Evolutionary conservation across 2,113 vertebrate genomes (phyloP), one percentile per base, ranked within the genome.

Genomic region (Ornithorhynchus anatinus): DNA sequence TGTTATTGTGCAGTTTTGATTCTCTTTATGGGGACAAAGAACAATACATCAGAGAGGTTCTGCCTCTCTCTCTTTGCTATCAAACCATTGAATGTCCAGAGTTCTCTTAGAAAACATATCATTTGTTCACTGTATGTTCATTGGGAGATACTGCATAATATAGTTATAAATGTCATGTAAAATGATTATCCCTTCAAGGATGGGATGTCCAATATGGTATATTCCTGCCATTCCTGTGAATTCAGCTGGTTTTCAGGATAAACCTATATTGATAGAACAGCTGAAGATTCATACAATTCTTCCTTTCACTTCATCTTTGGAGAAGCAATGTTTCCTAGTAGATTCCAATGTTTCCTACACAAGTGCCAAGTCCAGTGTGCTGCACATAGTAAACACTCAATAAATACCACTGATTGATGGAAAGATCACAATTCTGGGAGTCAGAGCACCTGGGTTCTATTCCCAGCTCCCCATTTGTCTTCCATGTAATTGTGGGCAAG

Each of bases 11-110:
- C 57, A 71, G 60, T 72, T 87, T 59, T 73, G 15, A 59, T 81
- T 63, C 35, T 64, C 7, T 77, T 77, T 79, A 76, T 80, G 56
- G 44, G 56, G 44, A 72, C 67, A 58, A 45, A 35, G 15, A 42
- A 39, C 52, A 82, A 78, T 87, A 85, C 86, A 78, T 15, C 10
- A 58, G 79, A 72, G n/a, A 52, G 47, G 20, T 19, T 68, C 7
- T 81, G 44, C 63, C 73, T 57, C 51, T 81, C 64, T 72, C 67
- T 84, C 48, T 58, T 61, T 79, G 17, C 36, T 77, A 8, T 1
- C 33, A 75, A n/a, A 62, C 65, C 82, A 19, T 29, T 54, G 32
- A 70, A 66, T 53, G 45, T 38, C 32, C 54, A 77, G 81, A 75
- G 20, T 45, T 56, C 10, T 81, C 20, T 74, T 77, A 75, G 20